A percentile compares a stretch with the other conserved stretches of the same genome.
phyloP scores from a whole-genome alignment of 2,888 invertebrate genomes.

The Limenitis camilla region DNA sequence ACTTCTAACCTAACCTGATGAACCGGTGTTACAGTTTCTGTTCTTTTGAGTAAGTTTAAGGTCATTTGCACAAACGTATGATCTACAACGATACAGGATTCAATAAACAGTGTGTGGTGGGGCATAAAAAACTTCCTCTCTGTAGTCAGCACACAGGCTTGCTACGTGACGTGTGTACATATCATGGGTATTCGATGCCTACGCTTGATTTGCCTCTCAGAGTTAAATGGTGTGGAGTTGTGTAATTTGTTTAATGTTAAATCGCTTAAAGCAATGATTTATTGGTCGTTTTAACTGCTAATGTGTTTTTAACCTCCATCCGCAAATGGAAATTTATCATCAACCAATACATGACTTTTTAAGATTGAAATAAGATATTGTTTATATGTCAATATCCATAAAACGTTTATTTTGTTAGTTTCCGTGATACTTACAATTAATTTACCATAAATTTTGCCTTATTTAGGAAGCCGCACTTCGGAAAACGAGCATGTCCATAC shows the following conservation, averaged over 20 bases:
- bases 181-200: slow-evolving; percentile 30
- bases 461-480: slow-evolving; percentile 14
- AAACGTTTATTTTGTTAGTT: slow-evolving; percentile 9
- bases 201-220: slow-evolving; percentile 22
- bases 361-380: too few relatives aligned
- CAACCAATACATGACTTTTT: too few relatives aligned
- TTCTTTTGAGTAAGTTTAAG: slow-evolving; percentile 12
- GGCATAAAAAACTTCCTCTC: slow-evolving; percentile 62
- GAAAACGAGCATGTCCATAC: slow-evolving; percentile 7
- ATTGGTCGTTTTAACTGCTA: too few relatives aligned
- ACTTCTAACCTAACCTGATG: background rate
- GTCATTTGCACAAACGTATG: slow-evolving; percentile 35
- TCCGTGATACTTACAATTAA: slow-evolving; percentile 9
- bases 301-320: too few relatives aligned
- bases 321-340: too few relatives aligned
- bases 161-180: slow-evolving; percentile 52
- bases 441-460: slow-evolving; percentile 15
- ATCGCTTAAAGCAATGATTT: background rate
- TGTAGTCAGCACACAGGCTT: slow-evolving; percentile 48
- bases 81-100: slow-evolving; percentile 60
- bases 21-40: background rate
- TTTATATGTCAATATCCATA: too few relatives aligned
- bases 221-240: slow-evolving; percentile 8
- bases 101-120: slow-evolving; percentile 62
- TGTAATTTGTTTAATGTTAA: slow-evolving; percentile 3